phyloP scores from a whole-genome alignment of 1,140 invertebrate genomes.

The Heterodera schachtii region DNA sequence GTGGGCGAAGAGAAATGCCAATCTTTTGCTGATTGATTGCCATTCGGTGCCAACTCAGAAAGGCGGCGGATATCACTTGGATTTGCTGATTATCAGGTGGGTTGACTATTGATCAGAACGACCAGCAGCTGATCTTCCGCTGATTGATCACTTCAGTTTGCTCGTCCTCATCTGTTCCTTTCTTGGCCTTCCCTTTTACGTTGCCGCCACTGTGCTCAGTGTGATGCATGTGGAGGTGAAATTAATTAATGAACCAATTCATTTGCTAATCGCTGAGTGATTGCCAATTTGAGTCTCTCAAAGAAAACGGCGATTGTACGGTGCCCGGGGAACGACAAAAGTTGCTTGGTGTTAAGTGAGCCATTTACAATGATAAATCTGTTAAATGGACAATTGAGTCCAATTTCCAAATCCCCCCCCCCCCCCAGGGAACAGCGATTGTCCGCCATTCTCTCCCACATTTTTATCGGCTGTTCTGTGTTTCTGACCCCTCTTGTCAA shows the following conservation, averaged over 20 bases:
- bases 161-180: conserved; percentile 67
- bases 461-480: conserved; percentile 58
- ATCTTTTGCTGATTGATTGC: conserved; percentile 27
- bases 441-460: conserved; percentile 66
- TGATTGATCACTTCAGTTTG: conserved; percentile 46
- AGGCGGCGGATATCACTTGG: conserved; percentile 68
- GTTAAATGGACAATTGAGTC: not conserved
- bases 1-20: conserved; percentile 19
- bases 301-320: conserved; percentile 46
- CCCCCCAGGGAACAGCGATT: conserved; percentile 65
- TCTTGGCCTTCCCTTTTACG: conserved; percentile 68
- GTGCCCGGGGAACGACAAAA: conserved; percentile 35
- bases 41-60: conserved; percentile 52
- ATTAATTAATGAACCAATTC: conserved; percentile 37
- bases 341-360: conserved; percentile 57
- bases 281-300: conserved; percentile 66
- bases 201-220: conserved; percentile 68
- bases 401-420: too few species aligned
- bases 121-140: not conserved
- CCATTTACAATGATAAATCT: not conserved
- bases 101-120: too few species aligned
- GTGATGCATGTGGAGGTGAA: conserved; percentile 63
- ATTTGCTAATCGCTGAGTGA: conserved; percentile 35
- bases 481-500: conserved; percentile 43
- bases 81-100: conserved; percentile 62